These are phyloP conservation scores for Heliothis subflexa DNA, from an alignment of 1,140 invertebrate species.

Conservation along the genomic window DNA sequence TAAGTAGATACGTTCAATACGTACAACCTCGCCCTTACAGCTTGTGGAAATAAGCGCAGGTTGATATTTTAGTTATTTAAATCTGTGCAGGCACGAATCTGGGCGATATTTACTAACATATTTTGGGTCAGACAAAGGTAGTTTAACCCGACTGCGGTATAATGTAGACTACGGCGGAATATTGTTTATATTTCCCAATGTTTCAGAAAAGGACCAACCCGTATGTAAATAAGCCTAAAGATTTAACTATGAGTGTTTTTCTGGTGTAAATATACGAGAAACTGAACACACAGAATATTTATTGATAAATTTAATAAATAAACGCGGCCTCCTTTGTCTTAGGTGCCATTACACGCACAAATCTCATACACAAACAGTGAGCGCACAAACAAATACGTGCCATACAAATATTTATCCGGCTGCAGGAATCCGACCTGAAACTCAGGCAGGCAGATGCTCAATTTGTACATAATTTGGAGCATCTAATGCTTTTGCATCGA, in stretches of 20 bases:
- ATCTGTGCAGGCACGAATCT: slow-evolving; percentile 40
- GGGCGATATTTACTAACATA: slow-evolving; percentile 23
- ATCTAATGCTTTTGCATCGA: not conserved
- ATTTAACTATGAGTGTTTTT: slow-evolving; percentile 3
- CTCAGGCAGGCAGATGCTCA: slow-evolving; percentile 5
- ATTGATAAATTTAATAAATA: slow-evolving; percentile 16
- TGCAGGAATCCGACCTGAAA: not conserved
- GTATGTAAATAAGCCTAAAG: not conserved
- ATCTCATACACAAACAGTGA: slow-evolving; percentile 12
- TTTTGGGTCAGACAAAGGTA: slow-evolving; percentile 29
- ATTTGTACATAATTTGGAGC: not conserved
- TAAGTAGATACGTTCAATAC: slow-evolving; percentile 44
- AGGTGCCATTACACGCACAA: slow-evolving; percentile 15
- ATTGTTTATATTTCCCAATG: slow-evolving; percentile 6
- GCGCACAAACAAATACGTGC: slow-evolving; percentile 12
- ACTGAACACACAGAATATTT: slow-evolving; percentile 10
- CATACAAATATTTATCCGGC: slow-evolving; percentile 10
- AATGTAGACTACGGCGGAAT: slow-evolving; percentile 6
- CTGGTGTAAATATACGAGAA: slow-evolving; percentile 2
- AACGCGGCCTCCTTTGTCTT: slow-evolving; percentile 17
- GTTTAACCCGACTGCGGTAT: slow-evolving; percentile 14
- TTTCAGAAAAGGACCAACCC: not conserved
- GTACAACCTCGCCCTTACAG: slow-evolving; percentile 40
- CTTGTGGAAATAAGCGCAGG: slow-evolving; percentile 29
- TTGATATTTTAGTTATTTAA: slow-evolving; percentile 47